Base-by-base conservation (phyloP, 2,113 vertebrate genomes). In the Setophaga kirtlandii region DNA sequence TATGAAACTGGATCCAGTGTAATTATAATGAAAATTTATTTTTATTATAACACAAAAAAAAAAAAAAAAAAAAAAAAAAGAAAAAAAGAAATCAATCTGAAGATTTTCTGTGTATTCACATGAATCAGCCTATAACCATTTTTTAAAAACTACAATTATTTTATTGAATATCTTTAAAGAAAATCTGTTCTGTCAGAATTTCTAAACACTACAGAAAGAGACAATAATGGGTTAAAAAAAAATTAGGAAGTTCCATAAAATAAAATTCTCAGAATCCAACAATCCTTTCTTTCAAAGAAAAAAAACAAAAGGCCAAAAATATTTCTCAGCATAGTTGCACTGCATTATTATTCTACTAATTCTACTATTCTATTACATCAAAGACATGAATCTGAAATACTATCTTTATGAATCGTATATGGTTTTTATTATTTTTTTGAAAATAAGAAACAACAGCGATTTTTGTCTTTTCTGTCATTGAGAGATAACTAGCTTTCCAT, bases 261-360 rank as follows among this genome's bases (percentile, higher is more conserved):
- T 35, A 53, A 75, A 94, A 62, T 31, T 18, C 0, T 77, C 65
- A 22, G 15, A 67, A 35, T 41, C 1, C 12, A 71, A 33, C 3
- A 87, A 52, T 1, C 0, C 2, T 62, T 62, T 92, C 0, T 74
- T 11, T 31, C 4, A 55, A 65, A 52, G 9, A 27, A 52, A 7
- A 25, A 50, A 15, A 25, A 9, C 3, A 15, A 31, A 33, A 18
- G 1, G 19, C 2, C 0, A 4, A 17, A 68, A 53, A 30, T 0
- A 30, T 39, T 77, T 59, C 15, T 90, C 2, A 24, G 24, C 2
- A 15, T 5, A 70, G 4, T 35, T 89, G 10, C 9, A 35, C 4
- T 19, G 3, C 3, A 31, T 53, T 65, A n/a, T 53, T 62, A 49
- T 56, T 83, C 14, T 50, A 9, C 14, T 5, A 25, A 15, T 50